phyloP scores from a whole-genome alignment of 2,888 invertebrate species.

The Stramonita haemastoma region DNA sequence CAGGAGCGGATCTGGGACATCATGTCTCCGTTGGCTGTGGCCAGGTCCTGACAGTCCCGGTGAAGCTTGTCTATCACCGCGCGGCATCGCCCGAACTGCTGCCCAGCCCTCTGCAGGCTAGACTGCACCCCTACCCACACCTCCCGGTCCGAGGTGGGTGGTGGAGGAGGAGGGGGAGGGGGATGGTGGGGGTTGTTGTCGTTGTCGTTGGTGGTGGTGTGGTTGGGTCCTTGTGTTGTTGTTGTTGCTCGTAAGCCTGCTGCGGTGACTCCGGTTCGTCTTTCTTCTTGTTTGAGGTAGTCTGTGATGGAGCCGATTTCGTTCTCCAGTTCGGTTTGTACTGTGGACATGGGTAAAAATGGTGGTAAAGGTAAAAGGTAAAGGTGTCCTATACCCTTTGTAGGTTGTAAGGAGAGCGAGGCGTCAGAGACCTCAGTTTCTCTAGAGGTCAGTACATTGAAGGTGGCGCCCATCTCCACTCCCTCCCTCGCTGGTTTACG shows the following conservation, averaged over 20 bases:
- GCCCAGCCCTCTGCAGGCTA: constrained; percentile 50
- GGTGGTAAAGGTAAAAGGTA: background rate
- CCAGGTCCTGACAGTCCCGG: constrained; percentile 57
- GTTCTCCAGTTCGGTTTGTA: constrained; percentile 37
- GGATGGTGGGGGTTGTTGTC: background rate
- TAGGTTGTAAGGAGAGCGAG: no score
- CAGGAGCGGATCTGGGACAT: constrained; percentile 55
- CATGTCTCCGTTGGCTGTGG: constrained; percentile 57
- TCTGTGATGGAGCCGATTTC: constrained; percentile 30
- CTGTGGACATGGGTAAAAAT: background rate
- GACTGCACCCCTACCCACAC: constrained; percentile 55
- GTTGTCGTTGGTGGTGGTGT: background rate
- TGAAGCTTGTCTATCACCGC: constrained; percentile 60
- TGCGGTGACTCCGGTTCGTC: background rate
- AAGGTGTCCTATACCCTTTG: no score
- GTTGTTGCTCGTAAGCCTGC: background rate
- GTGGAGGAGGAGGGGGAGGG: background rate
- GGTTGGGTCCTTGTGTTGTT: background rate
- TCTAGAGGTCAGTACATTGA: no score
- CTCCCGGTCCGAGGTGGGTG: constrained; percentile 26
- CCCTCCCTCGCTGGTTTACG: no score
- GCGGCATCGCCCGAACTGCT: constrained; percentile 54
- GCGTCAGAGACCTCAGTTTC: no score
- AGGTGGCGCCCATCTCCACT: no score
- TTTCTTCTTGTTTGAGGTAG: constrained; percentile 39